Evolutionary conservation across 1,140 invertebrate species (phyloP), one percentile per base, ranked within the genome.

Genomic region (Drosophila nigromelanica): DNA sequence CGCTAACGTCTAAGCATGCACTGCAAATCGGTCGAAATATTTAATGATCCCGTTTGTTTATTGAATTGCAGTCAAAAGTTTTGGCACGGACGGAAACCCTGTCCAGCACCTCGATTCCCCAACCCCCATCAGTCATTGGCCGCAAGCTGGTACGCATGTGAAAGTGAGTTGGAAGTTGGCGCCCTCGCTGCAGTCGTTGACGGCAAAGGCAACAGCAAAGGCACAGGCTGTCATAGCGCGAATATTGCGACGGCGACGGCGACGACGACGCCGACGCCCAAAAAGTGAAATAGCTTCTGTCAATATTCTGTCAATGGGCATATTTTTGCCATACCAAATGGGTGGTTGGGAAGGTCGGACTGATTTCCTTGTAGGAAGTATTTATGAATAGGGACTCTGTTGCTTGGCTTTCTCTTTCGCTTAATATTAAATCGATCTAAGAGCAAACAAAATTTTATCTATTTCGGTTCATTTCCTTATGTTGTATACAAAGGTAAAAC

Each of bases 301-400:
- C 87, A 87, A 90, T 90, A 90, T 90, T 90, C 80, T 90, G 86
- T 90, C 86, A 90, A 90, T 87, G 80, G 66, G 82, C 83, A 82
- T 75, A 82, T 78, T 72, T 89, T 82, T 89, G 63, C 71, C 59
- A 59, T 73, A 62, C 69, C 62, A 80, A 78, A 62, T 73, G 79
- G 73, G 68, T 43, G 43, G 58, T 50, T 60, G 63, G 60, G 61
- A 21, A 56, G 54, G 40, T 15, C 55, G 10, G 51, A 63, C 43
- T 54, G 37, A 39, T 71, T 71, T 61, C 60, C 61, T 39, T 58
- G n/a, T 30, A 58, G 24, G 58, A 75, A 62, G 42, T 61, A 40
- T 42, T 24, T 55, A 51, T 27, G 12, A 56, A 40, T 58, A 39
- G 12, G 30, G 14, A 15, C 50, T 54, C 54, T 64, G 35, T 56